Evolutionary conservation across 2,113 vertebrate species (phyloP), one percentile per base, ranked within the genome.

Genomic region (Todiramphus saurophagus): DNA sequence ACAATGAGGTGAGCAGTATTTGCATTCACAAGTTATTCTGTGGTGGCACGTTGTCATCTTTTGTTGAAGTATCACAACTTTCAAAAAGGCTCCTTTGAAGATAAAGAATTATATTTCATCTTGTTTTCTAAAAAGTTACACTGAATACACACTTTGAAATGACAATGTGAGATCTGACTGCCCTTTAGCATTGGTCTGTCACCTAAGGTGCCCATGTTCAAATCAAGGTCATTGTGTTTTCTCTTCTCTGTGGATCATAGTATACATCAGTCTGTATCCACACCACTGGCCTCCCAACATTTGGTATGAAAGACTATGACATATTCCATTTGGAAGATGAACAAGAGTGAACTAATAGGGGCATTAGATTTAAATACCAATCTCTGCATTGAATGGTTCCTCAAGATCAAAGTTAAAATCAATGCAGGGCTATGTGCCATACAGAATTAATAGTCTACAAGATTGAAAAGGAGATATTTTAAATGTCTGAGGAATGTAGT

Each of bases 1-100:
- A 98, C 98, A 98, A 98, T 98, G 98, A 98, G 92, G 89, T 94
- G 97, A 97, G 95, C 43, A 2, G 76, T 96, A 98, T 98, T 98
- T 98, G 98, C 98, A 98, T 98, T 98, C 97, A 93, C 89, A 92
- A 98, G 97, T 98, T 97, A 98, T 98, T 98, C 98, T 96, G 90
- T 95, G 96, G 97, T 98, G 97, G 97, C 97, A 98, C 98, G 37
- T 98, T 98, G 98, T 98, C 98, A 98, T 98, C 98, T 97, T 98
- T 97, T 98, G 97, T 98, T 96, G 97, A 98, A 98, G 98, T 97
- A 98, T 97, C 96, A 97, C 97, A 97, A 95, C 97, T 98, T 97
- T 97, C 97, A 98, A 97, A 98, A 97, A 95, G 93, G 95, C 91
- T 96, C 89, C 97, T 98, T 98, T 98, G 98, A 98, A 98, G 97